These are phyloP conservation scores for Hippasteria phrygiana DNA, from an alignment of 53 echinoderm and acorn worm genomes.

Conservation along the genomic window DNA sequence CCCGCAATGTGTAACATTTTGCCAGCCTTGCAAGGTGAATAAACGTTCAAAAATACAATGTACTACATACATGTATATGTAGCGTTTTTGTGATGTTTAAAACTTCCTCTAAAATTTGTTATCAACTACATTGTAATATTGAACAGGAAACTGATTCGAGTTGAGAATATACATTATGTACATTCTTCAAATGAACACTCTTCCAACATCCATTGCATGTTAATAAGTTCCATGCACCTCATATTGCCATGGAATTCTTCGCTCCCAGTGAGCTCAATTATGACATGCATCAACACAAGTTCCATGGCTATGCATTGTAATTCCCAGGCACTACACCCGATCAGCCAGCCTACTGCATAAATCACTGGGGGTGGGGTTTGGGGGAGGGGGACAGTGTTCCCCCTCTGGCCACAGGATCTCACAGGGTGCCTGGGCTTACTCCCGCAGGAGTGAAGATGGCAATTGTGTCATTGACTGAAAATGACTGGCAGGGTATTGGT, in stretches of 20 bases:
- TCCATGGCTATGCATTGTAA: conserved; percentile 30
- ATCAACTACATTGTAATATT: no score
- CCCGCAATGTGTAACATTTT: no score
- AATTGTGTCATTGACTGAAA: background rate
- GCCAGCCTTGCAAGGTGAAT: background rate
- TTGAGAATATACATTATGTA: no score
- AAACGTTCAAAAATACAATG: no score
- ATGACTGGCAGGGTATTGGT: background rate
- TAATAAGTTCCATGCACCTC: background rate
- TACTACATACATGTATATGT: background rate
- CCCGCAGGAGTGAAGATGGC: background rate
- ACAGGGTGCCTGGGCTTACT: no score
- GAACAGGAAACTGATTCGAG: no score
- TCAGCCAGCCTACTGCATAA: conserved; percentile 40
- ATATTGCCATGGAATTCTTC: background rate
- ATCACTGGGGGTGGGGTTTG: conserved; percentile 5
- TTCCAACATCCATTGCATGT: no score
- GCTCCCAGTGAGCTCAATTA: background rate
- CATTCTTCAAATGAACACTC: no score
- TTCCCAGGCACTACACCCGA: background rate
- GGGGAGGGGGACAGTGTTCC: background rate
- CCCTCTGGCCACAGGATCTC: background rate
- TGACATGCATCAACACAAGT: background rate
- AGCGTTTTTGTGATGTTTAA: background rate
- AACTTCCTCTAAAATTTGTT: no score